Conservation (phyloP, 1,140 invertebrate genomes). For the Sarcophaga peregrina region DNA sequence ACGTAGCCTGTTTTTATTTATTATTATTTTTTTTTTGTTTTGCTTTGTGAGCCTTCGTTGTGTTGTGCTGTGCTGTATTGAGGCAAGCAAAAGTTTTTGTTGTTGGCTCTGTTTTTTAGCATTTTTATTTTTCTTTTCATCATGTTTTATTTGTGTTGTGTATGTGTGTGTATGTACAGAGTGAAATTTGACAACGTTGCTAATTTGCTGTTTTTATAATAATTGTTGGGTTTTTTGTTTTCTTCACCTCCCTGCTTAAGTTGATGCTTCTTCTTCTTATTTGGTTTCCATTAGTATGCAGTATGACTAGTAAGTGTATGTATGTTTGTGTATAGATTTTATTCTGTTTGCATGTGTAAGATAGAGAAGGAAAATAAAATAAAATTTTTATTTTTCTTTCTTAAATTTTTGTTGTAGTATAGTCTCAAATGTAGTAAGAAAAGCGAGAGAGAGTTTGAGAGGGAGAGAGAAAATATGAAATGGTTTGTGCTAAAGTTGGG, state of each 20-base stretch:
- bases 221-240: constrained; percentile 35
- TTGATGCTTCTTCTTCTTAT: background rate
- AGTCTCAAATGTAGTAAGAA: too few species aligned
- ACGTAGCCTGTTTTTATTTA: constrained; percentile 1
- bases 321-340: background rate
- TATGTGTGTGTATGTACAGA: background rate
- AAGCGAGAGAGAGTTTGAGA: too few species aligned
- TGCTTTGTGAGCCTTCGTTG: background rate
- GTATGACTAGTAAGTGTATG: background rate
- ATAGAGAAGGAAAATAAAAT: background rate
- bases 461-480: background rate
- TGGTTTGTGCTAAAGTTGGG: constrained; percentile 1
- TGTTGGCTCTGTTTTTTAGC: background rate
- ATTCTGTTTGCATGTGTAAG: background rate
- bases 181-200: constrained; percentile 32
- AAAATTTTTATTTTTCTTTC: background rate
- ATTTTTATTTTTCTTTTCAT: background rate
- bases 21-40: background rate
- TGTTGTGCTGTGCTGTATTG: background rate
- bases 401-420: too few species aligned
- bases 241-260: background rate
- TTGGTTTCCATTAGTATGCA: background rate
- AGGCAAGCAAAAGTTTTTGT: constrained; percentile 30
- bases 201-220: constrained; percentile 39
- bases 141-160: constrained; percentile 4